Percentiles rank a stretch among this genome's conserved stretches.
Conservation (phyloP, 2,888 invertebrate genomes). For the Drosophila atripex region DNA sequence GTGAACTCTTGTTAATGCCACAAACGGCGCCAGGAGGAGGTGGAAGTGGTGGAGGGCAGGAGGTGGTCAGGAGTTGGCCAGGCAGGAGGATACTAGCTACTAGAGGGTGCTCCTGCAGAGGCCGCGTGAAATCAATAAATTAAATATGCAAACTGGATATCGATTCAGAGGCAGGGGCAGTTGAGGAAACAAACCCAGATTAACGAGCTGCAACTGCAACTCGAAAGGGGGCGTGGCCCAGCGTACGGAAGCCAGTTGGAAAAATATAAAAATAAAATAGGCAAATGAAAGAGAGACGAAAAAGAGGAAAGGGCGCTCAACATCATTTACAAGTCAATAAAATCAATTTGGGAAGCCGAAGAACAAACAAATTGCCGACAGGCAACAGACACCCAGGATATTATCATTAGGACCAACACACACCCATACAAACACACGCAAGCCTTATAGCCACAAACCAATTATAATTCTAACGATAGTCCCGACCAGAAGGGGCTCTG, state of each 20-base stretch:
- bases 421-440: not conserved
- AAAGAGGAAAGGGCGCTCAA: slow-evolving; percentile 26
- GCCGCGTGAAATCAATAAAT: slow-evolving; percentile 72
- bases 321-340: slow-evolving; percentile 78
- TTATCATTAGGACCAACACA: slow-evolving; percentile 27
- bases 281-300: not conserved
- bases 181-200: slow-evolving; percentile 29
- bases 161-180: not conserved
- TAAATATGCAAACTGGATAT: slow-evolving; percentile 48
- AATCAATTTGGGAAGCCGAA: slow-evolving; percentile 68
- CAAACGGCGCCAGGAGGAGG: slow-evolving; percentile 38
- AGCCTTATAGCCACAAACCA: slow-evolving; percentile 65
- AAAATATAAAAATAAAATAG: slow-evolving; percentile 1
- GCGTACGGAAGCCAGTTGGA: slow-evolving; percentile 24
- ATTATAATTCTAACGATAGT: slow-evolving; percentile 77
- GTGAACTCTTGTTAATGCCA: slow-evolving; percentile 63
- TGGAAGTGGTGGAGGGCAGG: not conserved
- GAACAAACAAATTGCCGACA: slow-evolving; percentile 64
- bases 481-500: slow-evolving; percentile 8
- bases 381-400: slow-evolving; percentile 48
- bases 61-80: not conserved
- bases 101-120: slow-evolving; percentile 38
- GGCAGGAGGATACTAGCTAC: not conserved
- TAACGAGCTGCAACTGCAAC: slow-evolving; percentile 23
- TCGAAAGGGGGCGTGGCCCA: slow-evolving; percentile 29